These are phyloP conservation scores for Corydoras sp. DNA, from an alignment of 2,113 vertebrate genomes.

Conservation along the genomic window DNA sequence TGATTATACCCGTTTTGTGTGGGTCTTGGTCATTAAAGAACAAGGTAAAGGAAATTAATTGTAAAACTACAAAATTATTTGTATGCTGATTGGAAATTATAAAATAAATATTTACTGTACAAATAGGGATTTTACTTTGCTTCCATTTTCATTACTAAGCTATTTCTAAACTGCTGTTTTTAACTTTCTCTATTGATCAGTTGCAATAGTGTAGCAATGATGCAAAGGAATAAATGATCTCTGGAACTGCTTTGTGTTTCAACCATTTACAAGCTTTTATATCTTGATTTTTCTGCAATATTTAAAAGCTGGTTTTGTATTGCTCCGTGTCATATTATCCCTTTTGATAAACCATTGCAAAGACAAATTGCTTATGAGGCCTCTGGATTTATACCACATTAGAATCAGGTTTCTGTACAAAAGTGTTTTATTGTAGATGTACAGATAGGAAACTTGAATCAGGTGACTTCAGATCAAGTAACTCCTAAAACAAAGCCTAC, in stretches of 20 bases:
- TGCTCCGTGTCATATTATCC: conserved; percentile 45
- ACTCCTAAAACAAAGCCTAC: background rate
- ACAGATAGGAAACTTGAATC: conserved; percentile 34
- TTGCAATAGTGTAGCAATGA: conserved; percentile 29
- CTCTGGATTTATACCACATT: conserved; percentile 35
- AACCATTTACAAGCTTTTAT: conserved; percentile 46
- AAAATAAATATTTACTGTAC: background rate
- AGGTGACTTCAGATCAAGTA: conserved; percentile 37
- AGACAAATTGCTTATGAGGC: conserved; percentile 41
- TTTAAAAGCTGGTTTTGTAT: conserved; percentile 37
- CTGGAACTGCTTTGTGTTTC: conserved; percentile 40
- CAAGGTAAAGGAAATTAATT: too few species aligned
- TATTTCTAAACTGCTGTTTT: conserved; percentile 5
- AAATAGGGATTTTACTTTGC: background rate
- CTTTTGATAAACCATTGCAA: conserved; percentile 28
- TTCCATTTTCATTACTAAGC: conserved; percentile 5
- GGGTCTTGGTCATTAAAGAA: too few species aligned
- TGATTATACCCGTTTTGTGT: too few species aligned
- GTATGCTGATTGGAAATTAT: too few species aligned
- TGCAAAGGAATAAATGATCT: conserved; percentile 26
- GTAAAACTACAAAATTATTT: too few species aligned
- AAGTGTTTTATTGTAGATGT: conserved; percentile 46
- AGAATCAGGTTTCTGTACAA: conserved; percentile 40
- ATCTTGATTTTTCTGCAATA: conserved; percentile 33
- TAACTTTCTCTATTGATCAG: conserved; percentile 36